Evolutionary conservation across 2,797 vertebrate genomes (phyloP), one percentile per base, ranked within the genome.

Genomic region (Pipistrellus nathusii): DNA sequence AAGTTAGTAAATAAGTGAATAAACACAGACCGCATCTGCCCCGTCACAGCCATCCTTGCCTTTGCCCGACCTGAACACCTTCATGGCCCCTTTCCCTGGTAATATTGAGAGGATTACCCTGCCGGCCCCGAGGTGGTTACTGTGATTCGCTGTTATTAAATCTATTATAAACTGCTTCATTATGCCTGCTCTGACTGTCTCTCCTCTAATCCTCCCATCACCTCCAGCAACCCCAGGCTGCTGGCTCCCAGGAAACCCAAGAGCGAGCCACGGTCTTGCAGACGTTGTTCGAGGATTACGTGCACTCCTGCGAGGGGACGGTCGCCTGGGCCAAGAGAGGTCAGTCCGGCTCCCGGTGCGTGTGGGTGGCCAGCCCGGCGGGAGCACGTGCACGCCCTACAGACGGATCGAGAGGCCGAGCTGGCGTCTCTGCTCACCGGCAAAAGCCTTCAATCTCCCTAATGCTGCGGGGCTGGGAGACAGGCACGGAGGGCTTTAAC

Each of bases 91-190:
- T 98, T 99, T 98, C 98, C 99, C 98, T 96, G 98, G 99, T 99
- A 99, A 99, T 99, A 99, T 99, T 99, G 99, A 99, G 98, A 98
- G 99, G 99, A 99, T 99, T 99, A 99, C 99, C 99, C 99, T 97
- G 98, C 98, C 98, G 99, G 98, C 99, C 99, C 99, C 99, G 98
- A 96, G 98, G 99, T 99, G 99, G 99, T 99, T 99, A 99, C 99
- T 99, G 98, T 99, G 99, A 99, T 99, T 99, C 99, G 99, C 99
- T 99, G 99, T 99, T 99, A 99, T 99, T 99, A 99, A 99, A 99
- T 99, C 99, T 99, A 99, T 99, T 99, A 99, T 99, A 99, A 99
- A 99, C 99, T 99, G 98, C 99, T 99, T 99, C 99, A 99, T 99
- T 99, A 99, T 99, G 99, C 99, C 97, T 97, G 97, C 97, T 98